These are phyloP conservation scores for Charanyca ferruginea DNA, from an alignment of 2,888 invertebrate species.

Conservation along the genomic window DNA sequence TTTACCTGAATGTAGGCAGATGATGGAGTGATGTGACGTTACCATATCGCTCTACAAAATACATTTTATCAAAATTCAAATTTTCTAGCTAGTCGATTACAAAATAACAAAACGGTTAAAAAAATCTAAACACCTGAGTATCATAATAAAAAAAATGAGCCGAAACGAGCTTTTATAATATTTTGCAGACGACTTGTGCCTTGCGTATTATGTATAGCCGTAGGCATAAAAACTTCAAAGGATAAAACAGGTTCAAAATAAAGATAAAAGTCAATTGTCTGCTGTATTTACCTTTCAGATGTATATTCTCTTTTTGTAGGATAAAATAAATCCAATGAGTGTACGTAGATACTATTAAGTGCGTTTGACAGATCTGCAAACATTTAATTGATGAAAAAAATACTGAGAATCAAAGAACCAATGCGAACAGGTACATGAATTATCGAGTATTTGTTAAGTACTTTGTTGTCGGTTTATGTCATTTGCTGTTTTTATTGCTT, in stretches of 20 bases:
- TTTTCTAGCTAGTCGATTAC: constrained; percentile 9
- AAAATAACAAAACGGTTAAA: background rate
- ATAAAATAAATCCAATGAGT: constrained; percentile 22
- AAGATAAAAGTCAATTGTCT: constrained; percentile 48
- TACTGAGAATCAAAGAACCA: background rate
- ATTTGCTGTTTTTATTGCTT: background rate
- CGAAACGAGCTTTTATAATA: background rate
- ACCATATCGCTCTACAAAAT: constrained; percentile 28
- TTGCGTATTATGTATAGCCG: constrained; percentile 28
- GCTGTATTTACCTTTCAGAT: constrained; percentile 24
- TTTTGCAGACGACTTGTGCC: constrained; percentile 33
- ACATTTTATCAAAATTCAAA: constrained; percentile 11
- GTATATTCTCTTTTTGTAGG: constrained; percentile 8
- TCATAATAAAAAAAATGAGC: too few relatives aligned
- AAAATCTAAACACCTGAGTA: background rate
- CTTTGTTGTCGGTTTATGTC: background rate
- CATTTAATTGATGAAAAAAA: background rate
- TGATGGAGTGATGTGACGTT: constrained; percentile 51
- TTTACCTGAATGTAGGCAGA: constrained; percentile 58
- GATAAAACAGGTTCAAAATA: constrained; percentile 40
- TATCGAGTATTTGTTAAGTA: background rate
- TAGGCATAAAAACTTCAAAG: constrained; percentile 44
- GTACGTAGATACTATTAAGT: background rate
- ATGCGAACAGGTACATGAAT: background rate
- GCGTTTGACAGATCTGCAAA: background rate